A percentile compares a stretch with the other conserved stretches of the same genome.
These are phyloP conservation scores for Tetraneura akinire DNA, from an alignment of 1,140 invertebrate species.

Conservation along the genomic window DNA sequence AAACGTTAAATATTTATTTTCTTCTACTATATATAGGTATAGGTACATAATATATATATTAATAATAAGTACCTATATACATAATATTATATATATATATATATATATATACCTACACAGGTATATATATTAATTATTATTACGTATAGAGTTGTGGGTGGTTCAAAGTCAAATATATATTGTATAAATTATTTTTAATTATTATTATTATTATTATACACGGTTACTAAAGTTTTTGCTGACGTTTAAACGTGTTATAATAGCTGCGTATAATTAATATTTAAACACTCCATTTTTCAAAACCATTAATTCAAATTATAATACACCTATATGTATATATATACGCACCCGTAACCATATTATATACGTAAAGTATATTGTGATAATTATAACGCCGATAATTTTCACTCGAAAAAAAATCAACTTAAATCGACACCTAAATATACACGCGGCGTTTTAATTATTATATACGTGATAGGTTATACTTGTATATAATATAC, in stretches of 20 bases:
- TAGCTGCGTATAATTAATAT: constrained; percentile 16
- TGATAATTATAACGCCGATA: no score
- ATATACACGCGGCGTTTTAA: neutral
- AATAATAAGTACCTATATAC: no score
- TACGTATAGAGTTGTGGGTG: neutral
- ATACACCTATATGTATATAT: no score
- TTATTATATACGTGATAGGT: neutral
- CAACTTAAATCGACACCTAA: no score
- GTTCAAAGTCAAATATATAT: neutral
- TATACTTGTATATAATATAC: neutral
- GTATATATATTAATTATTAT: neutral
- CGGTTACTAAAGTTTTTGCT: neutral
- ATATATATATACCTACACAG: no score
- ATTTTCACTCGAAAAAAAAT: no score
- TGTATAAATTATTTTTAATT: constrained; percentile 14
- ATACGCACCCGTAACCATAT: no score
- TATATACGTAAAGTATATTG: no score
- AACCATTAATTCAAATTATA: constrained; percentile 30
- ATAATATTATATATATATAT: no score
- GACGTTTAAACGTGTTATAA: constrained; percentile 20
- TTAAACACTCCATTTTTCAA: neutral
- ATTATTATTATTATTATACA: neutral
- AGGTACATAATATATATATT: no score
- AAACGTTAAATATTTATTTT: neutral
- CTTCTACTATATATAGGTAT: neutral